Evolutionary conservation across 2,113 vertebrate genomes (phyloP).

Genomic region (Heptranchias perlo): DNA sequence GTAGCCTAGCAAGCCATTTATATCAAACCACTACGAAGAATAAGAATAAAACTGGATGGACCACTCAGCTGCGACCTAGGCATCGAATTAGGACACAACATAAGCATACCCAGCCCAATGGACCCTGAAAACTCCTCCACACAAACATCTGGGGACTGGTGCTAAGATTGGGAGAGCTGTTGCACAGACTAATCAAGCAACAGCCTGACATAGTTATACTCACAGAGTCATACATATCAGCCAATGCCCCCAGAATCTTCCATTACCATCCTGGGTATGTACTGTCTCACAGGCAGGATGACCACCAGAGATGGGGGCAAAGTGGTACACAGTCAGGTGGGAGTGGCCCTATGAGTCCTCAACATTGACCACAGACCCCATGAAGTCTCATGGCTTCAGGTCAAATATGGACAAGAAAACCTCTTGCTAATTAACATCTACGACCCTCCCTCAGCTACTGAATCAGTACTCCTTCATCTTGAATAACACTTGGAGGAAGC

Average conservation of each 20-base stretch:
- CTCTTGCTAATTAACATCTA: background rate
- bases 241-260: background rate
- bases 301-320: background rate
- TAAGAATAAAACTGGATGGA: background rate
- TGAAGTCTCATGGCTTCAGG: background rate
- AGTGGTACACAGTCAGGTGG: background rate
- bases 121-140: background rate
- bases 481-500: background rate
- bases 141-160: background rate
- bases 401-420: background rate
- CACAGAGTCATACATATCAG: background rate
- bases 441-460: background rate
- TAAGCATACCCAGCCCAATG: too few species aligned
- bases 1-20: background rate
- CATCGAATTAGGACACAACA: background rate
- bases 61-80: background rate
- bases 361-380: background rate
- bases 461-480: background rate
- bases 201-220: background rate
- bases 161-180: background rate
- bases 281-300: background rate
- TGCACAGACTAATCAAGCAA: background rate
- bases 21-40: background rate
- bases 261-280: background rate
- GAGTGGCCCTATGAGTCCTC: background rate